Evolutionary conservation across 2,888 invertebrate species (phyloP).

Genomic region (Panorpa germanica): DNA sequence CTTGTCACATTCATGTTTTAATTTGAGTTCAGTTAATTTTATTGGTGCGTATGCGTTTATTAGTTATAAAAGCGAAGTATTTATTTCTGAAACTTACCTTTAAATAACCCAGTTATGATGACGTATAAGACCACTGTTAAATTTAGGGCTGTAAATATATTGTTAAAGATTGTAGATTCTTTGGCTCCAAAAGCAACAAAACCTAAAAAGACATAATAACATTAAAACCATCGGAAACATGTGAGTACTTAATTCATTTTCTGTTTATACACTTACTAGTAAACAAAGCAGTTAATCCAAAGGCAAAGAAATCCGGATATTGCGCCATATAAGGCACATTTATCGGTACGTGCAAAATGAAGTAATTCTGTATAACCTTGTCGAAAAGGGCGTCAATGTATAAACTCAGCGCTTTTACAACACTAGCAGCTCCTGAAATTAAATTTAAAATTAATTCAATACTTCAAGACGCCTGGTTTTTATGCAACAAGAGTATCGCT

Average conservation of each 20-base stretch:
- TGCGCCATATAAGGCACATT: conserved; percentile 40
- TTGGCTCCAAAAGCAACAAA: conserved; percentile 69
- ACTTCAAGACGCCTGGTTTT: too few species aligned
- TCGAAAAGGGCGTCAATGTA: conserved; percentile 53
- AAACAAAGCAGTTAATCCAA: conserved; percentile 47
- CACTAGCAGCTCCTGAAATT: conserved; percentile 53
- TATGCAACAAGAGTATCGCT: too few species aligned
- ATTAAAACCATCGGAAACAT: background rate
- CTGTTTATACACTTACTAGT: conserved; percentile 29
- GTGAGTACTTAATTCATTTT: background rate
- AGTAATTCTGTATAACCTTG: conserved; percentile 41
- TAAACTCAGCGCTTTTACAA: conserved; percentile 62
- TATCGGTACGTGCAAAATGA: conserved; percentile 43
- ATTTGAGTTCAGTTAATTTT: too few species aligned
- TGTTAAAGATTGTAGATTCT: conserved; percentile 73
- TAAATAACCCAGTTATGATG: conserved; percentile 55
- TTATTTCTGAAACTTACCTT: conserved; percentile 29
- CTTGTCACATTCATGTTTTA: too few species aligned
- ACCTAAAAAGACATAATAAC: conserved; percentile 22
- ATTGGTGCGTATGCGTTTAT: too few species aligned
- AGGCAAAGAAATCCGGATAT: conserved; percentile 63
- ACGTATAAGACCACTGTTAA: conserved; percentile 66
- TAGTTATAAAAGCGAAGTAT: too few species aligned
- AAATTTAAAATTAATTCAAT: conserved; percentile 10
- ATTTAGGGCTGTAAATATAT: conserved; percentile 70